phyloP scores from a whole-genome alignment of 2,797 vertebrate species.

The Eutrigla gurnardus region DNA sequence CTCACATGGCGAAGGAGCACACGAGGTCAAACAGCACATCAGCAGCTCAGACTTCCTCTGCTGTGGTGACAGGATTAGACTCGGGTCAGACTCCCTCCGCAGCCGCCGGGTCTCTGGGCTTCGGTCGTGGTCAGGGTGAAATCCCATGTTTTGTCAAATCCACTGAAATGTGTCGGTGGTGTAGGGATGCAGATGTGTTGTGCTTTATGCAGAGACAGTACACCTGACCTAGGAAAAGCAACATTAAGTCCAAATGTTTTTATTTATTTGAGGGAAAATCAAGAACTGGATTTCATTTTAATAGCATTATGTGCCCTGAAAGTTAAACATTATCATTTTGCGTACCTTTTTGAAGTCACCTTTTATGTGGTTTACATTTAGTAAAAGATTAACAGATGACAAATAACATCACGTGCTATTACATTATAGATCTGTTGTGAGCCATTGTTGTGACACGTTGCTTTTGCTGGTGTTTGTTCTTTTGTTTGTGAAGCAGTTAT shows the following conservation, averaged over 20 bases:
- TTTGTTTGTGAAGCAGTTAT: neutral
- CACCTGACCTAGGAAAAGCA: neutral
- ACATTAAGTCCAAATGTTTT: neutral
- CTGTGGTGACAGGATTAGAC: constrained; percentile 48
- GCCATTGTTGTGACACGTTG: neutral
- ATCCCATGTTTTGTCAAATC: constrained; percentile 17
- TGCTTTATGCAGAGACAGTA: neutral
- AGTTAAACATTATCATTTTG: neutral
- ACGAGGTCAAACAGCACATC: constrained; percentile 68
- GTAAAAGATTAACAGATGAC: neutral
- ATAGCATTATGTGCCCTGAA: neutral
- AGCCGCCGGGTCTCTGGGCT: neutral
- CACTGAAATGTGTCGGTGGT: too few relatives aligned
- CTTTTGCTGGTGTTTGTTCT: neutral
- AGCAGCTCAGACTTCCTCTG: constrained; percentile 43
- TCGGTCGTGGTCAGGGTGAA: constrained; percentile 7
- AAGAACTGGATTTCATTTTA: neutral
- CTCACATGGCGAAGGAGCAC: constrained; percentile 65
- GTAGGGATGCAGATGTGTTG: neutral
- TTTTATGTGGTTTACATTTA: neutral
- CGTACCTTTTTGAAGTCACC: neutral
- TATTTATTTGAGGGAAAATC: neutral
- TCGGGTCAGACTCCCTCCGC: constrained; percentile 26
- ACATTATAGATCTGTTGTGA: neutral
- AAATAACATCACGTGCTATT: neutral